Percentiles rank a stretch among this genome's conserved stretches.
phyloP scores from a whole-genome alignment of 1,140 invertebrate species.

The Orussus abietinus region DNA sequence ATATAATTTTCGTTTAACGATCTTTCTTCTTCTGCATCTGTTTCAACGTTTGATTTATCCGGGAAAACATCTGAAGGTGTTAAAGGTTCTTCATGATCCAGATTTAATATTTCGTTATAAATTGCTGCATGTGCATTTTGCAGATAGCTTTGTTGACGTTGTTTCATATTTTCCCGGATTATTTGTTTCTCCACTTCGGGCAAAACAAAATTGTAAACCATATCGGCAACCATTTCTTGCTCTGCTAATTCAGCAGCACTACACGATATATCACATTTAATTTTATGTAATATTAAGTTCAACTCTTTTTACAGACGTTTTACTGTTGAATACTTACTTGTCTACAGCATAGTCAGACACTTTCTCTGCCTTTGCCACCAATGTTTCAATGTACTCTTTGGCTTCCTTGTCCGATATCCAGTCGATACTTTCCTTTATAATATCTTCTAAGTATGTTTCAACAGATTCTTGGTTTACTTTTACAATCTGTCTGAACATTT shows the following conservation, averaged over 20 bases:
- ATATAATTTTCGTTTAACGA: no score
- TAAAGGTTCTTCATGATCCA: no score
- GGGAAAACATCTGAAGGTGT: conserved; percentile 3
- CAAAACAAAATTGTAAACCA: conserved; percentile 62
- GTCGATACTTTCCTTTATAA: conserved; percentile 61
- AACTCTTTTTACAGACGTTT: neutral
- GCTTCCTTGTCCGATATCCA: conserved; percentile 57
- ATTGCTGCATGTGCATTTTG: conserved; percentile 21
- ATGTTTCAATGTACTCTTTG: conserved; percentile 50
- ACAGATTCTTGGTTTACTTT: conserved; percentile 60
- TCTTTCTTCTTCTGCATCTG: neutral
- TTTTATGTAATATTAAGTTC: no score
- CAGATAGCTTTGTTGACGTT: conserved; percentile 28
- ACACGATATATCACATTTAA: no score
- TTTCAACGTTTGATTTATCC: neutral
- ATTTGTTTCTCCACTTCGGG: conserved; percentile 56
- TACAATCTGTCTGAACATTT: conserved; percentile 68
- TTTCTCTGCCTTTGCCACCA: conserved; percentile 61
- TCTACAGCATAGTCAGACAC: conserved; percentile 47
- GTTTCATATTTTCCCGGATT: conserved; percentile 33
- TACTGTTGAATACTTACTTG: conserved; percentile 13
- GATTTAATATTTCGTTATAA: conserved; percentile 25
- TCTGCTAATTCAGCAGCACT: conserved; percentile 48
- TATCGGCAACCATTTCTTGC: conserved; percentile 60
- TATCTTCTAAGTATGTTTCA: conserved; percentile 62